These are phyloP conservation scores for Drosophila villosipedis DNA, from an alignment of 2,888 invertebrate genomes.

Conservation along the genomic window DNA sequence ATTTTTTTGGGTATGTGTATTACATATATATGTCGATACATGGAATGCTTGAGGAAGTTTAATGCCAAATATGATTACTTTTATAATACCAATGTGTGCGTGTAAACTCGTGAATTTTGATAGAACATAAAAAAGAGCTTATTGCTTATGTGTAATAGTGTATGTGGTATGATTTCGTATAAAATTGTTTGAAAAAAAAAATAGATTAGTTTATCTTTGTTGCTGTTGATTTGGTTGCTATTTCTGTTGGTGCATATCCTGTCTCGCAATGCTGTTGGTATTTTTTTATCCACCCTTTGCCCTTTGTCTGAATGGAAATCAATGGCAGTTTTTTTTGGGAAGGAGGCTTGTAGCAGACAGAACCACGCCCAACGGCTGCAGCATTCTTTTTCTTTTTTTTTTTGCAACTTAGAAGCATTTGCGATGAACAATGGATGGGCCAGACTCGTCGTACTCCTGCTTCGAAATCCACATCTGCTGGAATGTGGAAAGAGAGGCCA, in stretches of 20 bases:
- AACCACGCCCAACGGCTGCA: constrained; percentile 76
- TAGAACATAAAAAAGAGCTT: constrained; percentile 60
- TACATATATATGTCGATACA: constrained; percentile 40
- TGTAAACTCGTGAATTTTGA: constrained; percentile 65
- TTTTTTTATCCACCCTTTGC: constrained; percentile 24
- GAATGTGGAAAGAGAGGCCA: constrained; percentile 96
- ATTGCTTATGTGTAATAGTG: constrained; percentile 49
- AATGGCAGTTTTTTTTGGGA: constrained; percentile 2
- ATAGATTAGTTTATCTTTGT: constrained; percentile 41
- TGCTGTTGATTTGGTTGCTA: constrained; percentile 21
- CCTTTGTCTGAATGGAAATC: constrained; percentile 17
- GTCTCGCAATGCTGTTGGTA: background rate
- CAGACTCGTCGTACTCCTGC: constrained; percentile 98
- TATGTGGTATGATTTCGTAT: constrained; percentile 39
- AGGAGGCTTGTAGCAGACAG: constrained; percentile 26
- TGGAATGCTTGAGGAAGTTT: constrained; percentile 42
- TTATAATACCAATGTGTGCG: constrained; percentile 60
- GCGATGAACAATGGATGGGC: constrained; percentile 98
- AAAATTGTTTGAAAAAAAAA: constrained; percentile 48
- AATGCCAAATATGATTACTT: constrained; percentile 64
- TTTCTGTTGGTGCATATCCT: constrained; percentile 8
- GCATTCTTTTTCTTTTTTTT: constrained; percentile 76
- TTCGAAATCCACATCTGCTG: constrained; percentile 98
- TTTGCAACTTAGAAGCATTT: constrained; percentile 94
- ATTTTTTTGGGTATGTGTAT: constrained; percentile 44